phyloP scores from a whole-genome alignment of 2,888 invertebrate species.

The Acanthosepion esculentum region DNA sequence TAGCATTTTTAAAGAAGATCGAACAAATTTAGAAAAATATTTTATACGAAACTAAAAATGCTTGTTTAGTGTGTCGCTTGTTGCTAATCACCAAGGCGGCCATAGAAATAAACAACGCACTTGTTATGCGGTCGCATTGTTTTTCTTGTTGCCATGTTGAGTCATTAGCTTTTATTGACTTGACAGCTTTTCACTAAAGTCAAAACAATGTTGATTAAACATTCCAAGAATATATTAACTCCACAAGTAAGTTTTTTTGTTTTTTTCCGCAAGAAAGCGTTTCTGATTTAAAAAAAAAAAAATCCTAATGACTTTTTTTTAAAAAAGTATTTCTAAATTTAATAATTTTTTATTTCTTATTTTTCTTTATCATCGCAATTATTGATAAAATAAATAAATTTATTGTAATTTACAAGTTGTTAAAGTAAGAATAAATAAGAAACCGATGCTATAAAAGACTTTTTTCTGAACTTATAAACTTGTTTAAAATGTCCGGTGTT shows the following conservation, averaged over 20 bases:
- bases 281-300: neutral
- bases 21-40: too few species aligned
- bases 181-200: neutral
- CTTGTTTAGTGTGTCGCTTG: slow-evolving; percentile 75
- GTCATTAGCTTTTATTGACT: neutral
- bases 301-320: neutral
- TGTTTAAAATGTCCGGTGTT: too few species aligned
- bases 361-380: too few species aligned
- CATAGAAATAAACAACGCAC: neutral
- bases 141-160: neutral
- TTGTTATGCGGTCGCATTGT: neutral
- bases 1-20: too few species aligned
- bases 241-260: slow-evolving; percentile 78
- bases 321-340: neutral
- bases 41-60: neutral
- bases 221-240: slow-evolving; percentile 3
- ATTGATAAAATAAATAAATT: too few species aligned
- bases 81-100: neutral
- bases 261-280: neutral
- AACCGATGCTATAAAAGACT: too few species aligned
- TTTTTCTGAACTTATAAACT: too few species aligned
- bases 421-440: too few species aligned
- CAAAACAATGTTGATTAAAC: slow-evolving; percentile 21
- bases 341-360: too few species aligned
- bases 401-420: too few species aligned